Conservation (phyloP, 2,113 vertebrate species). For the Malurus elegans region DNA sequence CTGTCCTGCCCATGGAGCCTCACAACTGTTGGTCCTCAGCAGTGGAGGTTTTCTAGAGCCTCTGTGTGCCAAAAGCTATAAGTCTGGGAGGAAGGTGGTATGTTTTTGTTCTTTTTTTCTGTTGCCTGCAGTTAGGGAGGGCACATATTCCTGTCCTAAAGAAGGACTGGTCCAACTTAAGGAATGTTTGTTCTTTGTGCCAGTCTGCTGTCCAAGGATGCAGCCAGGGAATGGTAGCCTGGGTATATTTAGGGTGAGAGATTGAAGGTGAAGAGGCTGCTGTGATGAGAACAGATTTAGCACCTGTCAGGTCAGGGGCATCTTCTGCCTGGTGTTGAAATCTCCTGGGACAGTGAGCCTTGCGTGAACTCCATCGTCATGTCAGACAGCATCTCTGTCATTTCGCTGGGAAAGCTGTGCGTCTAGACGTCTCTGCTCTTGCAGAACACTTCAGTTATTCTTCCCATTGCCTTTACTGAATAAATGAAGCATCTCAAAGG, state of each 20-base stretch:
- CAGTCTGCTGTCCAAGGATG: background rate
- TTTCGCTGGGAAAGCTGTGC: background rate
- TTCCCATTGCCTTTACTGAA: background rate
- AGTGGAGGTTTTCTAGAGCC: background rate
- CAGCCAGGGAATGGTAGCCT: background rate
- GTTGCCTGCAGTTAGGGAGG: background rate
- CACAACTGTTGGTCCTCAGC: background rate
- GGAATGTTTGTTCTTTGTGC: background rate
- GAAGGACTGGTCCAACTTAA: background rate
- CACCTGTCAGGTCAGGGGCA: slow-evolving; percentile 24
- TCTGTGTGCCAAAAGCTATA: background rate
- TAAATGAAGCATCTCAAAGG: background rate
- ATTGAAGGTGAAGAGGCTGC: background rate
- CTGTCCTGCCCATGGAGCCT: background rate
- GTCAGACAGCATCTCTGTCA: slow-evolving; percentile 28
- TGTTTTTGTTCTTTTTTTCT: background rate
- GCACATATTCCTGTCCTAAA: background rate
- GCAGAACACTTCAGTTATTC: background rate
- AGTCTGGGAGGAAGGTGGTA: background rate
- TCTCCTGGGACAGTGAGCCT: background rate
- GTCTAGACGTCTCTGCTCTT: background rate
- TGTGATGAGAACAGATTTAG: slow-evolving; percentile 16
- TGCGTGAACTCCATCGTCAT: background rate
- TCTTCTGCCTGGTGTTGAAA: background rate
- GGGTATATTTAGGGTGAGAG: background rate